Evolutionary conservation across 2,888 invertebrate genomes (phyloP).

Genomic region (Acanthosepion esculentum): DNA sequence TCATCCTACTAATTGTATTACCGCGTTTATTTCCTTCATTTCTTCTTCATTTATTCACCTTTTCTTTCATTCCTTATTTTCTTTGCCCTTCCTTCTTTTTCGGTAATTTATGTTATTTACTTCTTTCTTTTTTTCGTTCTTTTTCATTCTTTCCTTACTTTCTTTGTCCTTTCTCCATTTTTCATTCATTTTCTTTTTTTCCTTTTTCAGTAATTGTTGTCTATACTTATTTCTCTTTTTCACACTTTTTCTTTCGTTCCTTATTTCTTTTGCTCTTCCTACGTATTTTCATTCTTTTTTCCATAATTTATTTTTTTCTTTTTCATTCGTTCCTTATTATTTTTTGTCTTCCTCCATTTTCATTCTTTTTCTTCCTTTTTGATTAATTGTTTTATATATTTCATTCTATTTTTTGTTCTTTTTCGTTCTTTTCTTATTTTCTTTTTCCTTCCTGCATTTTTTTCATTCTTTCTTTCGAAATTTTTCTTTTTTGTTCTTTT

Average conservation of each 20-base stretch:
- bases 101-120: background rate
- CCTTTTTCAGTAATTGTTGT: background rate
- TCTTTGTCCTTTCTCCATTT: background rate
- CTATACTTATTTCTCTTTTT: background rate
- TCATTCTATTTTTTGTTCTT: background rate
- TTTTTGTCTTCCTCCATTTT: background rate
- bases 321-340: background rate
- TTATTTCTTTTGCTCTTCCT: background rate
- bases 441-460: too few species aligned
- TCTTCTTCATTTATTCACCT: too few species aligned
- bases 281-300: background rate
- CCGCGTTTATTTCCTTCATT: too few species aligned
- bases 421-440: background rate
- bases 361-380: background rate
- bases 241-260: background rate
- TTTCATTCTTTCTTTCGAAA: too few species aligned
- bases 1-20: too few species aligned
- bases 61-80: background rate
- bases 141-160: background rate
- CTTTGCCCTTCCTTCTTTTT: background rate
- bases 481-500: background rate
- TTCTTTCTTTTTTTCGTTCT: background rate
- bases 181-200: background rate
- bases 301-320: background rate
- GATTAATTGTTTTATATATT: too few species aligned